A percentile compares a stretch with the other conserved stretches of the same genome.
phyloP scores from a whole-genome alignment of 2,888 invertebrate species.

The Theodoxus fluviatilis region DNA sequence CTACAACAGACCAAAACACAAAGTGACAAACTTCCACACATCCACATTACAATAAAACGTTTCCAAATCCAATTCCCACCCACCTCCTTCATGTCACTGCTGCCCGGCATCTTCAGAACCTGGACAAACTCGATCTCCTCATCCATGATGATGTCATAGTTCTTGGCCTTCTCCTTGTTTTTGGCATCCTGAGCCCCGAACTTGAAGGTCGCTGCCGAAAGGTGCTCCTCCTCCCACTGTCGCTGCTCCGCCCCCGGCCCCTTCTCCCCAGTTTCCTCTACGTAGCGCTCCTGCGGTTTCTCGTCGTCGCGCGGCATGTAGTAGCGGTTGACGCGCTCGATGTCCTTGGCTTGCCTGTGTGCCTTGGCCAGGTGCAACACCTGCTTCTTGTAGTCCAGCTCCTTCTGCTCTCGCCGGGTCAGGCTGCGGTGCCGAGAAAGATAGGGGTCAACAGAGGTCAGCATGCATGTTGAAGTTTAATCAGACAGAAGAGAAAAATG shows the following conservation, averaged over 20 bases:
- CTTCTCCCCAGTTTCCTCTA: conserved; percentile 79
- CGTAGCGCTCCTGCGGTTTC: conserved; percentile 61
- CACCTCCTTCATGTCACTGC: too few species aligned
- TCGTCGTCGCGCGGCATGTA: conserved; percentile 83
- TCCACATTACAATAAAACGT: too few species aligned
- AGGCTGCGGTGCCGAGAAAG: conserved; percentile 72
- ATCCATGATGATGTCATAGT: conserved; percentile 91
- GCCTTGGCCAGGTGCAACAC: conserved; percentile 89
- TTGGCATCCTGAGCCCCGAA: conserved; percentile 90
- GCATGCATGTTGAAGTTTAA: too few species aligned
- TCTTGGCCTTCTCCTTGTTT: conserved; percentile 67
- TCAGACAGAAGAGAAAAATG: too few species aligned
- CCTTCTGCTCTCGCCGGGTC: conserved; percentile 83
- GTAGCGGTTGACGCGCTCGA: conserved; percentile 91
- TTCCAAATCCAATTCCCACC: too few species aligned
- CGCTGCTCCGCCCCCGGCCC: conserved; percentile 72
- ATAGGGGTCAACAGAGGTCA: too few species aligned
- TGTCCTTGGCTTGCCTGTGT: conserved; percentile 91
- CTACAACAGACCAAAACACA: too few species aligned
- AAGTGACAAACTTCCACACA: too few species aligned
- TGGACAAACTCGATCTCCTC: conserved; percentile 99
- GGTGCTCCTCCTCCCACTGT: conserved; percentile 98
- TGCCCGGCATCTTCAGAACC: conserved; percentile 68
- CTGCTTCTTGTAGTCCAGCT: conserved; percentile 88
- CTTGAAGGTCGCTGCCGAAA: conserved; percentile 88